Percentiles rank a stretch among this genome's conserved stretches.
These are phyloP conservation scores for Columba livia DNA, from an alignment of 2,113 vertebrate species.

Conservation along the genomic window DNA sequence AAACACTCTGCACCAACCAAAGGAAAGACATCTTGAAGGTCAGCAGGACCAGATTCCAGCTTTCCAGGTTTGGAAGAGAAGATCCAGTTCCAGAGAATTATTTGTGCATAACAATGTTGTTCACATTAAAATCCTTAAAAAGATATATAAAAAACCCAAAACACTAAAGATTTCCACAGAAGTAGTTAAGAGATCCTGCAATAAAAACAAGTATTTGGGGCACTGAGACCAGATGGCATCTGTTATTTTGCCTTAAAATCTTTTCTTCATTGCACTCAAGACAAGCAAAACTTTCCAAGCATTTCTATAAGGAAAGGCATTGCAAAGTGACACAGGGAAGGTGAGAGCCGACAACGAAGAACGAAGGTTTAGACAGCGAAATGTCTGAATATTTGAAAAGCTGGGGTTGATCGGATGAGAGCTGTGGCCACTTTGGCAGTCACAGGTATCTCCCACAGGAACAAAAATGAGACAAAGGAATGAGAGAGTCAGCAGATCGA, in stretches of 20 bases:
- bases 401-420: not conserved
- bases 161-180: not conserved
- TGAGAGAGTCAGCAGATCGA: accelerated
- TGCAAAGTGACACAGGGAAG: not conserved
- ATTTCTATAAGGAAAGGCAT: accelerated
- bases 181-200: not conserved
- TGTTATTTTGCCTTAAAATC: not conserved
- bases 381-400: not conserved
- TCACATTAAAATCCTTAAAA: not conserved
- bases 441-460: not conserved
- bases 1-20: not conserved
- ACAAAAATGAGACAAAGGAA: not conserved
- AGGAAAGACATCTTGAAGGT: not conserved
- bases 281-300: not conserved
- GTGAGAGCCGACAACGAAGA: not conserved
- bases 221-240: not conserved
- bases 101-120: not conserved
- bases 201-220: accelerated
- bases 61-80: not conserved
- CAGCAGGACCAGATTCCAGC: not conserved
- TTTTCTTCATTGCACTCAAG: not conserved
- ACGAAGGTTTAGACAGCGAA: not conserved
- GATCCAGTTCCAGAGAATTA: not conserved
- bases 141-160: not conserved
- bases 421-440: not conserved